Evolutionary conservation across 1,140 invertebrate species (phyloP).

Genomic region (Rhyzopertha dominica): DNA sequence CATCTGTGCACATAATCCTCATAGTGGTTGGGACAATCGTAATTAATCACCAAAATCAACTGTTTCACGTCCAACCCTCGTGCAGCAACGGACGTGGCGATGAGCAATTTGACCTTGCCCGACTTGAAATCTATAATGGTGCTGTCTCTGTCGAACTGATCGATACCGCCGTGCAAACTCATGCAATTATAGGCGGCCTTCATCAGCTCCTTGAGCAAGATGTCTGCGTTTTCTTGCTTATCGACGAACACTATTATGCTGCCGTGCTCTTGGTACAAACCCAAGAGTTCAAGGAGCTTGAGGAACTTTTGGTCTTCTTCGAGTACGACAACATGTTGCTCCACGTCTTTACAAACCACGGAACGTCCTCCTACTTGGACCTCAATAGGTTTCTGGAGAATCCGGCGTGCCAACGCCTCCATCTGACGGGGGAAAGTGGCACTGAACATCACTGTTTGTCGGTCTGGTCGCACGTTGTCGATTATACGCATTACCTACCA

Average conservation of each 20-base stretch:
- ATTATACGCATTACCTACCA: constrained; percentile 89
- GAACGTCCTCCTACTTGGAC: constrained; percentile 97
- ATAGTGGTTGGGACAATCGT: constrained; percentile 99
- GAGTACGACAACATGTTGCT: constrained; percentile 89
- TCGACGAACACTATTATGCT: constrained; percentile 97
- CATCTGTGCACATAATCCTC: constrained; percentile 99
- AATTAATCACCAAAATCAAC: constrained; percentile 96
- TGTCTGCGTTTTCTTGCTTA: constrained; percentile 97
- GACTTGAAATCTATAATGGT: constrained; percentile 98
- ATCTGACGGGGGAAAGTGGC: constrained; percentile 99
- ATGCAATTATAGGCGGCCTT: constrained; percentile 94
- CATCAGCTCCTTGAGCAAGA: constrained; percentile 91
- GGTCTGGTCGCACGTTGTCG: constrained; percentile 93
- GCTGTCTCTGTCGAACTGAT: constrained; percentile 98
- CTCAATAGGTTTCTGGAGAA: constrained; percentile 93
- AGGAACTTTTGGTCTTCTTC: constrained; percentile 98
- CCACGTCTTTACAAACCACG: constrained; percentile 97
- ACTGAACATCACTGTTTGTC: constrained; percentile 98
- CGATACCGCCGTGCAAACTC: constrained; percentile 97
- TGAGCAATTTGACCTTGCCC: constrained; percentile 76
- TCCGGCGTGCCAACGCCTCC: constrained; percentile 94
- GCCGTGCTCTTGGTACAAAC: constrained; percentile 89
- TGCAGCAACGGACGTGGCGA: constrained; percentile 96
- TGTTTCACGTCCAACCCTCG: constrained; percentile 98
- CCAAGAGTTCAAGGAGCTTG: constrained; percentile 93